A percentile compares a stretch with the other conserved stretches of the same genome.
Evolutionary conservation across 1,140 invertebrate genomes (phyloP).

Genomic region (Leucophenga varia): DNA sequence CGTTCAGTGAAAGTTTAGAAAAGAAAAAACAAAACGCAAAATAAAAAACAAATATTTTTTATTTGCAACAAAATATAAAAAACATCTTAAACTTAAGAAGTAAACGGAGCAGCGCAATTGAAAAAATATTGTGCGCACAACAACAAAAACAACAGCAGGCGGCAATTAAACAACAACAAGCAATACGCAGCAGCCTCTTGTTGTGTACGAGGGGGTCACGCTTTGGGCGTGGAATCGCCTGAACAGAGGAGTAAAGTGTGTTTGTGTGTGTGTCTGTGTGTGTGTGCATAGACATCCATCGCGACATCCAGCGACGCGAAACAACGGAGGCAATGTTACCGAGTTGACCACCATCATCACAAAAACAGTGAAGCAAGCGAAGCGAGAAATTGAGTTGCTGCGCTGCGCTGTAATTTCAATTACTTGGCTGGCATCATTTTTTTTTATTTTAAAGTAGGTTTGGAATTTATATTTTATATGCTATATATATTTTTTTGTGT

Average conservation of each 20-base stretch:
- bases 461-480: no score
- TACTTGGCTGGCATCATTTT: constrained; percentile 13
- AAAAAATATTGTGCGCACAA: constrained; percentile 24
- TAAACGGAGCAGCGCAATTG: constrained; percentile 8
- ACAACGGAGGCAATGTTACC: no score
- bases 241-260: constrained; percentile 11
- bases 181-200: no score
- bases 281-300: constrained; percentile 31
- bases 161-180: constrained; percentile 43
- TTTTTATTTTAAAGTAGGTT: not conserved
- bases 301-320: not conserved
- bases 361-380: constrained; percentile 32
- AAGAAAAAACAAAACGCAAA: no score
- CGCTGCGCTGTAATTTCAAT: constrained; percentile 26
- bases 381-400: constrained; percentile 39
- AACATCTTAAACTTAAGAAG: no score
- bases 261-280: constrained; percentile 28
- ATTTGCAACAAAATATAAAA: no score
- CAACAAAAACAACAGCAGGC: not conserved
- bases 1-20: no score
- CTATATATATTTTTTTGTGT: no score
- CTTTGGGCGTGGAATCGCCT: not conserved
- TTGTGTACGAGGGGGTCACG: constrained; percentile 5
- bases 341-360: constrained; percentile 1
- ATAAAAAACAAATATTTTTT: no score